These are phyloP conservation scores for Pempheris klunzingeri DNA, from an alignment of 2,797 vertebrate species.

Conservation along the genomic window DNA sequence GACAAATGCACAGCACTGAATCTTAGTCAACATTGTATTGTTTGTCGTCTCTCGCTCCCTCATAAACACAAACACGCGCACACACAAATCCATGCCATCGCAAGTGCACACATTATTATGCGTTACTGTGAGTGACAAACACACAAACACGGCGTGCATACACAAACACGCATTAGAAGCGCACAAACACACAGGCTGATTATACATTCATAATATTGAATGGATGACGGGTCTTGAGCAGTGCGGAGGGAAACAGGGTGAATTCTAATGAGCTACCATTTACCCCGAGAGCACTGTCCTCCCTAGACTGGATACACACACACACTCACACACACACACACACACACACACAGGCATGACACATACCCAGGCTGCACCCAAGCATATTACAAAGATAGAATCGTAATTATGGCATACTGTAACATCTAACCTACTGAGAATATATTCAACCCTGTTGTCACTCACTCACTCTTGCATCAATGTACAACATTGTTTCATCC, in stretches of 20 bases:
- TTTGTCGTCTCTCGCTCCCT: conserved; percentile 61
- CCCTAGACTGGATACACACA: conserved; percentile 37
- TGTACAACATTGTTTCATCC: neutral
- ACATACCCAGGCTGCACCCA: conserved; percentile 21
- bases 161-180: conserved; percentile 59
- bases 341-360: conserved; percentile 20
- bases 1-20: conserved; percentile 76
- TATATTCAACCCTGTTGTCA: neutral
- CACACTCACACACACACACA: conserved; percentile 2
- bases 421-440: neutral
- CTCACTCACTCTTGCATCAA: neutral
- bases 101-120: conserved; percentile 61
- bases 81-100: conserved; percentile 54
- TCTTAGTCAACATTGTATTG: conserved; percentile 76
- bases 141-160: conserved; percentile 59
- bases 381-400: conserved; percentile 25
- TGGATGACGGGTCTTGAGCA: conserved; percentile 80
- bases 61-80: conserved; percentile 53
- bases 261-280: conserved; percentile 80
- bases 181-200: conserved; percentile 73
- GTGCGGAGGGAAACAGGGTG: conserved; percentile 64
- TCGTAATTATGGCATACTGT: conserved; percentile 24
- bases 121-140: conserved; percentile 74
- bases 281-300: conserved; percentile 67
- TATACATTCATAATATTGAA: conserved; percentile 83